Conservation (phyloP, 2,113 vertebrate species). For the Suricata suricatta region DNA sequence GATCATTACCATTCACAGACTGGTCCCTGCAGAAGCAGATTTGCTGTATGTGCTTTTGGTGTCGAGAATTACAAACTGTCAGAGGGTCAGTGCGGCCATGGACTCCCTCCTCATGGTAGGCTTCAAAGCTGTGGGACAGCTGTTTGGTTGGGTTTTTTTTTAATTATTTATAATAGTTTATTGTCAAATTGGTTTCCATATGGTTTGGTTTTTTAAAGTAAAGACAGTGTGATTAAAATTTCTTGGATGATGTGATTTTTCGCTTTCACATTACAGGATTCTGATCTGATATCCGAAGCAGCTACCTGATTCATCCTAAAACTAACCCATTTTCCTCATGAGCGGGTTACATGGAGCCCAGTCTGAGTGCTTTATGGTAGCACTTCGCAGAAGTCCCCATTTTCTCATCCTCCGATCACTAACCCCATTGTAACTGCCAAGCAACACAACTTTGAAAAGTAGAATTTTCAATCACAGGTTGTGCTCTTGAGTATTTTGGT, state of each 20-base stretch:
- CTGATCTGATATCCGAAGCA: neutral
- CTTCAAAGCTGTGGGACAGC: neutral
- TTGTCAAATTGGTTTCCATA: too few relatives aligned
- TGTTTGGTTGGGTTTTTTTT: neutral
- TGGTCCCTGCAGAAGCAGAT: constrained; percentile 9
- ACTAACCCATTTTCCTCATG: neutral
- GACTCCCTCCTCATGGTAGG: constrained; percentile 10
- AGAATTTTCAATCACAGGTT: constrained; percentile 4
- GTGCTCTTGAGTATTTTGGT: neutral
- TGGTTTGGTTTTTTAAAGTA: constrained; percentile 37
- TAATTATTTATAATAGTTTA: too few relatives aligned
- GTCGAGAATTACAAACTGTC: neutral
- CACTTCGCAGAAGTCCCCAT: neutral
- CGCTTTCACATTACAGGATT: constrained; percentile 5
- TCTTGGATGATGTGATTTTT: constrained; percentile 22
- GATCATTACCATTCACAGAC: constrained; percentile 14
- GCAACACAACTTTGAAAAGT: constrained; percentile 15
- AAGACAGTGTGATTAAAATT: neutral
- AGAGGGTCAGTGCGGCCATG: neutral
- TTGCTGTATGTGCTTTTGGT: constrained; percentile 43
- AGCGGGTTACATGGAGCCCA: neutral
- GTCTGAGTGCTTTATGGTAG: neutral
- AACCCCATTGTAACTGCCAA: neutral
- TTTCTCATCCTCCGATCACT: neutral
- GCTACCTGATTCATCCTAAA: constrained; percentile 10